These are phyloP conservation scores for Borostomias antarcticus DNA, from an alignment of 2,797 vertebrate genomes.

Conservation along the genomic window DNA sequence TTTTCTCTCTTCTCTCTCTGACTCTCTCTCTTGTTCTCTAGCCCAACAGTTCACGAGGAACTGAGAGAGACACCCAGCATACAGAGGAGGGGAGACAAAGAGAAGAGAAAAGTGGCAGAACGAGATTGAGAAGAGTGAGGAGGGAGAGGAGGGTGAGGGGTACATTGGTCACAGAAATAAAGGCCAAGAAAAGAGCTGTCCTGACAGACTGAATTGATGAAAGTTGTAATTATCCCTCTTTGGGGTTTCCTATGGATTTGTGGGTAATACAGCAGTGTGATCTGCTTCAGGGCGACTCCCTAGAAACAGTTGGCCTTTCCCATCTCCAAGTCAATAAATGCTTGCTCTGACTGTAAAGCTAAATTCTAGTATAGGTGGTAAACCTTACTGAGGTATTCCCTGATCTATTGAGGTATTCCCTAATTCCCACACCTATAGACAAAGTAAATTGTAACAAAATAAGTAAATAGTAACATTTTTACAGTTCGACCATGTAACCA, in stretches of 20 bases:
- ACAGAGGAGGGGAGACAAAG: background rate
- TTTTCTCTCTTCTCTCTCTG: background rate
- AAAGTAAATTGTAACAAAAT: background rate
- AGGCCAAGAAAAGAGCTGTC: slow-evolving; percentile 43
- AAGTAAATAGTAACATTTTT: background rate
- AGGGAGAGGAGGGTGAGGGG: slow-evolving; percentile 23
- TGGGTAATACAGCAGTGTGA: slow-evolving; percentile 50
- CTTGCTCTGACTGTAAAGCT: too few relatives aligned
- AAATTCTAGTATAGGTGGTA: too few relatives aligned
- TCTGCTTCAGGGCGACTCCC: slow-evolving; percentile 38
- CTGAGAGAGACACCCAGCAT: background rate
- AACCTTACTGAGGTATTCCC: too few relatives aligned
- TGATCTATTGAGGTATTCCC: too few relatives aligned
- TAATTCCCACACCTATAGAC: too few relatives aligned
- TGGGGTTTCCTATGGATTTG: slow-evolving; percentile 42
- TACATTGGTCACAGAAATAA: slow-evolving; percentile 53
- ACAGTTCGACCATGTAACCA: background rate
- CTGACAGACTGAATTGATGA: slow-evolving; percentile 42
- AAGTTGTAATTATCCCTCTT: slow-evolving; percentile 59
- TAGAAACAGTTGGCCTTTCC: slow-evolving; percentile 38
- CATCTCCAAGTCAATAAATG: too few relatives aligned
- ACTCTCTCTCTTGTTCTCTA: background rate
- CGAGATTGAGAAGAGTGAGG: background rate
- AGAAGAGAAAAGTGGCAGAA: slow-evolving; percentile 11
- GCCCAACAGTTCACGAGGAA: slow-evolving; percentile 18